Conservation (phyloP, 1,140 invertebrate genomes). For the Anastrepha obliqua region DNA sequence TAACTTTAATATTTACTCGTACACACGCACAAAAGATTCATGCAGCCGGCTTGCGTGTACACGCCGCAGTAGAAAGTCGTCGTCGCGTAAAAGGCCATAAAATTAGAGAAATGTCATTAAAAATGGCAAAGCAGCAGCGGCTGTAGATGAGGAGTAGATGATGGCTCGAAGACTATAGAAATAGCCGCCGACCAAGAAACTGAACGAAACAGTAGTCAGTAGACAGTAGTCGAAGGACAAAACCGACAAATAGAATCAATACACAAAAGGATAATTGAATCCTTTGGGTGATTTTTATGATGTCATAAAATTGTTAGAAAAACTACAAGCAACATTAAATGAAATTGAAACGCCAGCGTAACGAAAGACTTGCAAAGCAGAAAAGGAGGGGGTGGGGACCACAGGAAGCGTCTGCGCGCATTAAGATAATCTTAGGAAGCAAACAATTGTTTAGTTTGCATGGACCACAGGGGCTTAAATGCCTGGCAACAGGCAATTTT, state of each 20-base stretch:
- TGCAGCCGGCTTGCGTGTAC: not conserved
- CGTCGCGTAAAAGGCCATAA: constrained; percentile 3
- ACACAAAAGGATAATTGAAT: constrained; percentile 35
- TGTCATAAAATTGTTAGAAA: constrained; percentile 28
- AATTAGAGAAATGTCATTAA: constrained; percentile 42
- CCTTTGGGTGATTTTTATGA: constrained; percentile 47
- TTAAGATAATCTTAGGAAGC: constrained; percentile 7
- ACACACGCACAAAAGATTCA: not conserved
- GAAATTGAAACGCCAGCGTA: not conserved
- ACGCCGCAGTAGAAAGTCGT: not conserved
- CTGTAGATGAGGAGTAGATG: too few relatives aligned
- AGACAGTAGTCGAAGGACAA: not conserved
- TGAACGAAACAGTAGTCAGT: not conserved
- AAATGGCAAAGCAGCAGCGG: not conserved
- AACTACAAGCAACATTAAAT: not conserved
- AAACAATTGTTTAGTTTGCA: not conserved
- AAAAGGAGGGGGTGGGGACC: not conserved
- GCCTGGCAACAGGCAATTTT: not conserved
- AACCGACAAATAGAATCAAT: not conserved
- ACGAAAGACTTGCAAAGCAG: not conserved
- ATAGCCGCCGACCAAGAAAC: not conserved
- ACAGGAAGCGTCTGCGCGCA: not conserved
- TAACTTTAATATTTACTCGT: not conserved
- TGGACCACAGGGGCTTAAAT: not conserved
- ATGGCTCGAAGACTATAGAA: not conserved